Evolutionary conservation across 2,113 vertebrate genomes (phyloP).

Genomic region (Corvus cornix): DNA sequence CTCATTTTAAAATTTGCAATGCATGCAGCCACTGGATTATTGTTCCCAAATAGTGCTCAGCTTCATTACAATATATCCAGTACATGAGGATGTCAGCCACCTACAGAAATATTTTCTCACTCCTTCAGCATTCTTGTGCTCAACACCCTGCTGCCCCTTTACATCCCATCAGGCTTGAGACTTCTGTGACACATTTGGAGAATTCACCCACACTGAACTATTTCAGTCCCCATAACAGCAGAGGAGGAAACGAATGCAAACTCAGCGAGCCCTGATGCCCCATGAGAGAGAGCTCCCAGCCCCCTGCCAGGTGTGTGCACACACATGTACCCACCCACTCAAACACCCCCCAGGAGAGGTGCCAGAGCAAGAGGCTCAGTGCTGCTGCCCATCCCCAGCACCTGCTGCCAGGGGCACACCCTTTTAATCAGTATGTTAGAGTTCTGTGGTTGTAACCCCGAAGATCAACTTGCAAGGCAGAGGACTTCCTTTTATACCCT

Average conservation of each 20-base stretch:
- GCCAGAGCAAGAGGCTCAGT: neutral
- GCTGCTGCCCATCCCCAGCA: neutral
- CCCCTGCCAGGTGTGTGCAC: neutral
- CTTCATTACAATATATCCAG: neutral
- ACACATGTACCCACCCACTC: rapidly evolving
- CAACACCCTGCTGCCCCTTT: neutral
- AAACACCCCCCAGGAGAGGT: neutral
- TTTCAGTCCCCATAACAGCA: neutral
- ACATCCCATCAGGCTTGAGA: neutral
- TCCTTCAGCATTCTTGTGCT: conserved; percentile 29
- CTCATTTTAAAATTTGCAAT: neutral
- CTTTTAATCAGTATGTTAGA: rapidly evolving
- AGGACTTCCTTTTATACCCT: neutral
- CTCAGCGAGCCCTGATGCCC: rapidly evolving
- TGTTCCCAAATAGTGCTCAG: neutral
- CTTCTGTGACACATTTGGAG: rapidly evolving
- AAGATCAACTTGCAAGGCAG: neutral
- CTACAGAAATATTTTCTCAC: conserved; percentile 31
- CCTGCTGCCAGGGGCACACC: neutral
- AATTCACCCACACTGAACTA: neutral
- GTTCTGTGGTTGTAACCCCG: neutral
- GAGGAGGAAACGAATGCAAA: rapidly evolving
- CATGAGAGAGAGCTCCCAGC: neutral
- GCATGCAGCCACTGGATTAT: neutral
- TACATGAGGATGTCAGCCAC: neutral